Percentiles rank a stretch among this genome's conserved stretches.
These are phyloP conservation scores for Lithobius niger DNA, from an alignment of 1,140 invertebrate species.

Conservation along the genomic window DNA sequence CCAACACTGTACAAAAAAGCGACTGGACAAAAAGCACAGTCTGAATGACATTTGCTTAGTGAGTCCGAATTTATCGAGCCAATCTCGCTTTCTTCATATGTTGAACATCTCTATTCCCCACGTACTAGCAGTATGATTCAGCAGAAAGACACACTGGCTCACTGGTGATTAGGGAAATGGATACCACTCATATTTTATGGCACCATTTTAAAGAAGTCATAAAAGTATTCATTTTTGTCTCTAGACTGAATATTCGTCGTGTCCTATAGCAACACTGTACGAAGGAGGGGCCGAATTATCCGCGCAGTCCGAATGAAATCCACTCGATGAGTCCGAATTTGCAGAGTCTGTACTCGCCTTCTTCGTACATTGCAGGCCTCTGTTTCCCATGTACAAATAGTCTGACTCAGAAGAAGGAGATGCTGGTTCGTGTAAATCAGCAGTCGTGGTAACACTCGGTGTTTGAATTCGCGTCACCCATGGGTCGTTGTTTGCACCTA, in stretches of 20 bases:
- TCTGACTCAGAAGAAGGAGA: not conserved
- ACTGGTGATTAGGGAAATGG: too few relatives aligned
- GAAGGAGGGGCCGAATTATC: constrained; percentile 7
- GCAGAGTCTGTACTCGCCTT: constrained; percentile 3
- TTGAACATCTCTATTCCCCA: too few relatives aligned
- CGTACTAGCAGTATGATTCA: too few relatives aligned
- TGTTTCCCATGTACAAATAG: constrained; percentile 1
- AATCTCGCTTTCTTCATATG: too few relatives aligned
- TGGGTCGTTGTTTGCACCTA: not conserved
- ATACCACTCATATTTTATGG: too few relatives aligned
- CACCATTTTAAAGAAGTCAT: too few relatives aligned
- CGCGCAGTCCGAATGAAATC: constrained; percentile 10
- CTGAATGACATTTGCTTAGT: too few relatives aligned
- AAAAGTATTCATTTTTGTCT: too few relatives aligned
- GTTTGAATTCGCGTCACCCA: not conserved
- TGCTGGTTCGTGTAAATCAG: not conserved
- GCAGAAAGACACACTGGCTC: too few relatives aligned
- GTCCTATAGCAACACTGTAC: constrained; percentile 4
- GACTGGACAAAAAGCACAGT: too few relatives aligned
- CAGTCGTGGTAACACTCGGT: not conserved
- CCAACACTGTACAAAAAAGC: too few relatives aligned
- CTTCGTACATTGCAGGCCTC: not conserved
- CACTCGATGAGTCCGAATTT: constrained; percentile 3
- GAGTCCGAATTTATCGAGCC: too few relatives aligned
- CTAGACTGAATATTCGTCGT: constrained; percentile 6